phyloP scores from a whole-genome alignment of 2,888 invertebrate species.

The Melanostoma scalare region DNA sequence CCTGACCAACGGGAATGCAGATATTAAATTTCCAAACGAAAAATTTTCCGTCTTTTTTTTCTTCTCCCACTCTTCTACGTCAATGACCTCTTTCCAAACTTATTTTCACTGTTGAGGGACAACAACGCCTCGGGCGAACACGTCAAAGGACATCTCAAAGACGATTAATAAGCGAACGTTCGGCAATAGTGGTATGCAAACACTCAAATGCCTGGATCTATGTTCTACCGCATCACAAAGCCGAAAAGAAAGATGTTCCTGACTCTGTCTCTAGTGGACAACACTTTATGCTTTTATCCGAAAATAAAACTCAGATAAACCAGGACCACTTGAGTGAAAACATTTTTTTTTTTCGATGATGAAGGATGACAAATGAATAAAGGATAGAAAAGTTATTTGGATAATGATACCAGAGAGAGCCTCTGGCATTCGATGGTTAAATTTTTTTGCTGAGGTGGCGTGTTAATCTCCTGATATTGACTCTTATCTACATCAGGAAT shows the following conservation, averaged over 20 bases:
- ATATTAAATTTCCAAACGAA: conserved; percentile 69
- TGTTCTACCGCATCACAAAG: background rate
- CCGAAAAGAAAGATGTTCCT: conserved; percentile 29
- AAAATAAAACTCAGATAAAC: conserved; percentile 34
- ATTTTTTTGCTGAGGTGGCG: conserved; percentile 18
- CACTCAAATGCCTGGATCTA: conserved; percentile 22
- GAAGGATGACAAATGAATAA: conserved; percentile 64
- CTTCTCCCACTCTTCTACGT: conserved; percentile 7
- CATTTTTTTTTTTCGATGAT: conserved; percentile 8
- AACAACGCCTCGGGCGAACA: conserved; percentile 54
- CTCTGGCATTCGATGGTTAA: conserved; percentile 25
- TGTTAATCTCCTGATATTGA: conserved; percentile 59
- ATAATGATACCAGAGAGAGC: conserved; percentile 65
- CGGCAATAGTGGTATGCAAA: conserved; percentile 36
- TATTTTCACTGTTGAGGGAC: conserved; percentile 26
- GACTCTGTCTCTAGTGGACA: conserved; percentile 14
- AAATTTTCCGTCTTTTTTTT: conserved; percentile 22
- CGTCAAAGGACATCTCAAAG: conserved; percentile 70
- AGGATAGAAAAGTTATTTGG: conserved; percentile 63
- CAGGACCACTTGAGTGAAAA: conserved; percentile 22
- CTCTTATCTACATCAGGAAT: conserved; percentile 49
- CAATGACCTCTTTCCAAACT: background rate
- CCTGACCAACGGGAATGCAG: conserved; percentile 31
- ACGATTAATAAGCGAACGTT: conserved; percentile 64
- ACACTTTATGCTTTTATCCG: conserved; percentile 34